Evolutionary conservation across 2,113 vertebrate species (phyloP).

Genomic region (Trochalopteron elliotii): DNA sequence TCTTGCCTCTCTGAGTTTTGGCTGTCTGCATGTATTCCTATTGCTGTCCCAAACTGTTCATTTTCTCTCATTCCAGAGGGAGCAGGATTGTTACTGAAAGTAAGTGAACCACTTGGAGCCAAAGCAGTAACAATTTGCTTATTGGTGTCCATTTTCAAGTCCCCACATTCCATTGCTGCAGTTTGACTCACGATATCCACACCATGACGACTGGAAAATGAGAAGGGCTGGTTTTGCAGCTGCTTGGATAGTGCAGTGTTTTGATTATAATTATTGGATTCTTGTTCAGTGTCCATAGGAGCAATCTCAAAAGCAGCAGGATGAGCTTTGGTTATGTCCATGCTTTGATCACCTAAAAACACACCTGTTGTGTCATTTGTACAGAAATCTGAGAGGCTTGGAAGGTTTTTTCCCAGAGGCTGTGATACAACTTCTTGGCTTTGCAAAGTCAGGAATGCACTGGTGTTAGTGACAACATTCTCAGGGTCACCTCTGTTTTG

Average conservation of each 20-base stretch:
- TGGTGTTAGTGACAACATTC: background rate
- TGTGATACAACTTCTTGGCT: background rate
- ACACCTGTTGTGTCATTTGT: accelerated
- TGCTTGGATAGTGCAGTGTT: background rate
- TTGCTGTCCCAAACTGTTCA: background rate
- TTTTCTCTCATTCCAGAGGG: background rate
- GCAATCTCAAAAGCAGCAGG: background rate
- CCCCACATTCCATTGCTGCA: background rate
- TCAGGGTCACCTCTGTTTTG: background rate
- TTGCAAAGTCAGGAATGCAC: background rate
- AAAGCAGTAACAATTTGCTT: background rate
- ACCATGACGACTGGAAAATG: accelerated
- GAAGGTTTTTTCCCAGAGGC: background rate
- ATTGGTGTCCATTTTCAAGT: background rate
- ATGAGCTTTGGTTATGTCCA: background rate
- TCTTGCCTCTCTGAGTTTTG: background rate
- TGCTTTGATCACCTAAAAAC: background rate
- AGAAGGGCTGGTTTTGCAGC: background rate
- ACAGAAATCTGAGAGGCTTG: background rate
- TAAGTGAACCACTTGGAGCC: background rate
- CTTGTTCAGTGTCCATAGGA: background rate
- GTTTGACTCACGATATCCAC: background rate
- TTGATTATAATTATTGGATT: background rate
- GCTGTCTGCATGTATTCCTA: background rate
- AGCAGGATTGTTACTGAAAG: background rate